Conservation (phyloP, 2,113 vertebrate species). For the Mionectes macconnelli region DNA sequence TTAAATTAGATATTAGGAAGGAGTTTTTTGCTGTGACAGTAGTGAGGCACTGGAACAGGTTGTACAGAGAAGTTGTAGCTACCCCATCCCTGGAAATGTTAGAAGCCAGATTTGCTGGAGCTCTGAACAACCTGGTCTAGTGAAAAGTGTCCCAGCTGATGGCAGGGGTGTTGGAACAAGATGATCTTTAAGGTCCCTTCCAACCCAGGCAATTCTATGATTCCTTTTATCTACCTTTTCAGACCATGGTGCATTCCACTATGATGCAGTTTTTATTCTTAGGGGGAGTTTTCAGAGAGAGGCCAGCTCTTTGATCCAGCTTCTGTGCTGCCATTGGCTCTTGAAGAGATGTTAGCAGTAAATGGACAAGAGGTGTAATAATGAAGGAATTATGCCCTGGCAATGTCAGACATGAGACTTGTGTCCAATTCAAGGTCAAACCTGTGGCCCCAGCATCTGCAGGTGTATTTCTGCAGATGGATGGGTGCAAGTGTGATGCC, state of each 20-base stretch:
- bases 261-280: background rate
- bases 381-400: background rate
- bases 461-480: background rate
- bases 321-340: background rate
- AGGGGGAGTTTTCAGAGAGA: background rate
- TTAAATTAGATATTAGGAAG: background rate
- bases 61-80: background rate
- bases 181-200: background rate
- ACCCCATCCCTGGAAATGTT: background rate
- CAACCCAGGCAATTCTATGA: background rate
- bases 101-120: background rate
- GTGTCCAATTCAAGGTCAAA: background rate
- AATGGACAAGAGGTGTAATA: background rate
- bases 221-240: background rate
- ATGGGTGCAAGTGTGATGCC: background rate
- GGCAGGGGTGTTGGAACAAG: background rate
- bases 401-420: background rate
- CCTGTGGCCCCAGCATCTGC: background rate
- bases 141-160: background rate
- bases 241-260: background rate
- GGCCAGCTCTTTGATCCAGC: background rate
- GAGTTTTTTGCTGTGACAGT: background rate
- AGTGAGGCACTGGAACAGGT: background rate
- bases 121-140: background rate
- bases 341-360: background rate